phyloP scores from a whole-genome alignment of 2,888 invertebrate species.

The Cecidostiba fungosa region DNA sequence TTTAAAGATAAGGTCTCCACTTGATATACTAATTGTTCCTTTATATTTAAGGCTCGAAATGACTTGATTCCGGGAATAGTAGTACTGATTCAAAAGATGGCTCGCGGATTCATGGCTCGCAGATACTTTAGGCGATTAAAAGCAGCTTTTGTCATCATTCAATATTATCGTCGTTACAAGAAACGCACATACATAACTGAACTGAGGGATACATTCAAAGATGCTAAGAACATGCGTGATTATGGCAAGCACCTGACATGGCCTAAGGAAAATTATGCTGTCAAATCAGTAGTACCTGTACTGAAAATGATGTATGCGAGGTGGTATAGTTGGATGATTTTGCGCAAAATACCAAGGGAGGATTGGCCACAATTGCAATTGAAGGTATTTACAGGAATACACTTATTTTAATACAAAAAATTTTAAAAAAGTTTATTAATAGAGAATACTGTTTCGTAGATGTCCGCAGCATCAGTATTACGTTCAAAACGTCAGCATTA shows the following conservation, averaged over 20 bases:
- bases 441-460: slow-evolving; percentile 74
- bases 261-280: slow-evolving; percentile 89
- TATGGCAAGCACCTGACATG: slow-evolving; percentile 90
- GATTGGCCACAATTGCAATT: slow-evolving; percentile 94
- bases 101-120: slow-evolving; percentile 91
- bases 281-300: slow-evolving; percentile 84
- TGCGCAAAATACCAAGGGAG: slow-evolving; percentile 88
- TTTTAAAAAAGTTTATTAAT: neutral
- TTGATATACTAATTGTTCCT: neutral
- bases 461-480: slow-evolving; percentile 88
- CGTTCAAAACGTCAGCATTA: slow-evolving; percentile 86
- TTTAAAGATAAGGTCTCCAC: neutral
- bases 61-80: slow-evolving; percentile 95
- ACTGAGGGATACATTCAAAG: slow-evolving; percentile 84
- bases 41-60: slow-evolving; percentile 84
- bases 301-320: slow-evolving; percentile 86
- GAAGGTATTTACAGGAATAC: slow-evolving; percentile 81
- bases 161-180: slow-evolving; percentile 90
- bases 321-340: slow-evolving; percentile 94
- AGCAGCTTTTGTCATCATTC: slow-evolving; percentile 91
- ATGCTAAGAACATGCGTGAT: slow-evolving; percentile 86
- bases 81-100: slow-evolving; percentile 96
- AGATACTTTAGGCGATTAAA: slow-evolving; percentile 91
- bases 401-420: neutral
- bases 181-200: slow-evolving; percentile 86